Conservation (phyloP, 92 coral and sea anemone species). For the Heliopora coerulea region DNA sequence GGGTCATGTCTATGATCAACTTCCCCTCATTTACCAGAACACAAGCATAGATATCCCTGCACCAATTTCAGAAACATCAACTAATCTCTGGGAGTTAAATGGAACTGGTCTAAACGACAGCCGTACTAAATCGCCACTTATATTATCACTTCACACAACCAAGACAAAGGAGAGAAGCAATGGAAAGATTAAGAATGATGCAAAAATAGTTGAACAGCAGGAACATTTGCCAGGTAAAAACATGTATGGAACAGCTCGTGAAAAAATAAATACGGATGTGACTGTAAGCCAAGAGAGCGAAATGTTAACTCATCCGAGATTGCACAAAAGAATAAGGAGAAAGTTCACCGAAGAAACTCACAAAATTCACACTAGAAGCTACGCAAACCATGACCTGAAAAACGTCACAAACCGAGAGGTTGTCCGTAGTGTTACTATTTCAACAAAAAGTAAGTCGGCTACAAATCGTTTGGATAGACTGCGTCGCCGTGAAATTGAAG, state of each 20-base stretch:
- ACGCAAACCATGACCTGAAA: conserved; percentile 1
- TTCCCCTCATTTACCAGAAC: conserved; percentile 9
- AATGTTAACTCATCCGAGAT: conserved; percentile 16
- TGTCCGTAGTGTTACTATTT: neutral
- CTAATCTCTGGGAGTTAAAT: neutral
- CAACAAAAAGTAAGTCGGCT: conserved; percentile 6
- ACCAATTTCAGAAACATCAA: conserved; percentile 19
- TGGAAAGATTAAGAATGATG: neutral
- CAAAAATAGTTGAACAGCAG: neutral
- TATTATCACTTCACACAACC: neutral
- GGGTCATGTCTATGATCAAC: neutral
- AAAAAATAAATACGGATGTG: neutral
- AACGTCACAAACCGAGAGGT: neutral
- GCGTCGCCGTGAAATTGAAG: conserved; percentile 8
- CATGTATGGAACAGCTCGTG: neutral
- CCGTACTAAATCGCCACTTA: neutral
- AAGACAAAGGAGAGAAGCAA: neutral
- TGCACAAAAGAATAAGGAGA: conserved; percentile 28
- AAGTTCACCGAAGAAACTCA: conserved; percentile 25
- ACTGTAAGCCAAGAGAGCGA: neutral
- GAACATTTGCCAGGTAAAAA: neutral
- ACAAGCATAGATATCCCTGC: neutral
- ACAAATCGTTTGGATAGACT: conserved; percentile 1
- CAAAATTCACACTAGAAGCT: conserved; percentile 2
- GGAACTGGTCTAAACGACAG: neutral